phyloP scores from a whole-genome alignment of 2,888 invertebrate species.

The Cryptosula pallasiana region DNA sequence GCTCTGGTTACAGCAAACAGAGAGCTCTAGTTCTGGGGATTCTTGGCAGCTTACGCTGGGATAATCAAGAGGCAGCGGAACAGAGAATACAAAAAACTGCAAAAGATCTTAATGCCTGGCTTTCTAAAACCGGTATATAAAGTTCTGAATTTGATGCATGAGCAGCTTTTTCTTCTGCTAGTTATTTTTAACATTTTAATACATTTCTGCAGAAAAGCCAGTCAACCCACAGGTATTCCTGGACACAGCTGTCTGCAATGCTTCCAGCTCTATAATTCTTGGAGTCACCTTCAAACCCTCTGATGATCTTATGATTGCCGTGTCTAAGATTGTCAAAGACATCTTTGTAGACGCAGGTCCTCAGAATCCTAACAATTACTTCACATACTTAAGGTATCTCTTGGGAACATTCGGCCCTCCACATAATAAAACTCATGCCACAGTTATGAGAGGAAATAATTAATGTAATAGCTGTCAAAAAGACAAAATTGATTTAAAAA shows the following conservation, averaged over 20 bases:
- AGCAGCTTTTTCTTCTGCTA: no score
- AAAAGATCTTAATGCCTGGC: neutral
- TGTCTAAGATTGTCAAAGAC: constrained; percentile 11
- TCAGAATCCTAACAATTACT: constrained; percentile 23
- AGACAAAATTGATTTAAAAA: no score
- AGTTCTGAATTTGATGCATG: no score
- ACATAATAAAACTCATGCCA: no score
- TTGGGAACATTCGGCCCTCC: no score
- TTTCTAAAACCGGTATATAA: neutral
- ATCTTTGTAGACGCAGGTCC: constrained; percentile 14
- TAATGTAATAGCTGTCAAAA: no score
- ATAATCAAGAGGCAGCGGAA: neutral
- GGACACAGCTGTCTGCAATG: constrained; percentile 12
- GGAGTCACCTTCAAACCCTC: neutral
- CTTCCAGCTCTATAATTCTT: neutral
- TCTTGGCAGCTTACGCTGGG: neutral
- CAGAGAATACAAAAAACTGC: neutral
- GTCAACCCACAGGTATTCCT: constrained; percentile 18
- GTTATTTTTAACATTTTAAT: no score
- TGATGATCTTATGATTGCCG: neutral
- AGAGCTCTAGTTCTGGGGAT: neutral
- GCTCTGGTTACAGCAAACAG: neutral
- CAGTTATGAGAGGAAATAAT: no score
- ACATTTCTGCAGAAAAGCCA: no score
- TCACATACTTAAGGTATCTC: constrained; percentile 6